Evolutionary conservation across 2,113 vertebrate species (phyloP), one percentile per base, ranked within the genome.

Genomic region (Callorhinus ursinus): DNA sequence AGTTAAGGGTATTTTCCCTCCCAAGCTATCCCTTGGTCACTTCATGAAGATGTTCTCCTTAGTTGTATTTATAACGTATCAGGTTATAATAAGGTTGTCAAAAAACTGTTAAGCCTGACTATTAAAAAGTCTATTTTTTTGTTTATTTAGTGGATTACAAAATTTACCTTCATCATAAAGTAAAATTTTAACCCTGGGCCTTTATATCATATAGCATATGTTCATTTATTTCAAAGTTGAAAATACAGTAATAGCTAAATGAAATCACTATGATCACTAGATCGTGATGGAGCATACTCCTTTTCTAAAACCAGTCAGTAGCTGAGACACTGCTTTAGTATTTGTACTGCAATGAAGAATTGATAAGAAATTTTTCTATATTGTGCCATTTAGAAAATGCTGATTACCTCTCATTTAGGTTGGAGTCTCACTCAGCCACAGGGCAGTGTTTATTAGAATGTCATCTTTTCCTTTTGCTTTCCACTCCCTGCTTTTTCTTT

Each of bases 311-410:
- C 1, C 11, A 74, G 42, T 92, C 74, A 88, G n/a, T 80, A 95
- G 49, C 19, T 18, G 46, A 88, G 83, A 67, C 26, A 79, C 36
- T 95, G 91, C 42, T 96, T 95, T 80, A 82, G 21, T 89, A 76
- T 63, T 49, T 71, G 19, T 53, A 53, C 74, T 59, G 18, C 24
- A 72, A 28, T 85, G 36, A 84, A 97, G 91, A 95, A 36, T 36
- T 93, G 74, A 65, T 74, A 39, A 55, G 57, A 83, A 61, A 28
- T 5, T 22, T 46, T 96, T 84, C 15, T 74, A 71, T 81, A 80
- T 53, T 21, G 18, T 88, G 31, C 74, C 26, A n/a, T 77, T 95
- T 97, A 90, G 16, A 96, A 98, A 89, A 76, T 87, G 61, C 80
- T 93, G 85, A 97, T 96, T 79, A 88, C 69, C 28, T 81, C 42